Base-by-base conservation (phyloP, 2,113 vertebrate genomes). In the Saccopteryx leptura region DNA sequence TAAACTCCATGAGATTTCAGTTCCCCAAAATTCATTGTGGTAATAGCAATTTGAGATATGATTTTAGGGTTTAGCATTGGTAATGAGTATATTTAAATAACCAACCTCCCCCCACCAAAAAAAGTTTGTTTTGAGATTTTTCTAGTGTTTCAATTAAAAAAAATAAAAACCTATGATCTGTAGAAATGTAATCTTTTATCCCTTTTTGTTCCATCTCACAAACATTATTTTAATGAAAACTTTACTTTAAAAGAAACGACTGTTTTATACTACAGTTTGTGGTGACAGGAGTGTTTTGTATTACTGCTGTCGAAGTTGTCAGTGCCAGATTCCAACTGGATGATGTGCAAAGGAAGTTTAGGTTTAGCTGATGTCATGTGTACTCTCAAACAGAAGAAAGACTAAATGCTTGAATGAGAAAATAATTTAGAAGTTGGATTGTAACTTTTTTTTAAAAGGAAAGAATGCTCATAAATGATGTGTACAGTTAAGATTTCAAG, bases 361-460 rank as follows among this genome's bases (percentile, higher is more conserved):
- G 46, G 46, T 33, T 93, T 91, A 66, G 61, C 66, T 65, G 74
- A 0, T 19, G 65, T 91, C 66, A 56, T 46, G 4, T 5, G 1
- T 48, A 71, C 68, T 54, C 24, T 90, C 54, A 91, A 97, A 96
- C 9, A 86, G 69, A 69, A 75, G 72, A 85, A 69, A 75, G 72
- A 85, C 46, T 9, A 21, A 65, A 95, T 91, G n/a, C 58, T 89
- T 89, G 58, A 48, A 68, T 88, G 58, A 60, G 21, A 88, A 79
- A 75, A 90, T 79, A 15, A 81, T 68, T 79, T 84, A 90, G 65
- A 92, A 74, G 50, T 91, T 75, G 68, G 31, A 75, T 88, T 88
- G 9, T 33, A 24, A 58, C 48, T n/a, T 94, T 65, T 54, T 68
- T 90, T 50, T 0, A 0, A 48, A 84, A 0, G 39, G 39, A 14